A percentile compares a stretch with the other conserved stretches of the same genome.
phyloP scores from a whole-genome alignment of 1,140 invertebrate genomes.

The Trachelipus rathkii region DNA sequence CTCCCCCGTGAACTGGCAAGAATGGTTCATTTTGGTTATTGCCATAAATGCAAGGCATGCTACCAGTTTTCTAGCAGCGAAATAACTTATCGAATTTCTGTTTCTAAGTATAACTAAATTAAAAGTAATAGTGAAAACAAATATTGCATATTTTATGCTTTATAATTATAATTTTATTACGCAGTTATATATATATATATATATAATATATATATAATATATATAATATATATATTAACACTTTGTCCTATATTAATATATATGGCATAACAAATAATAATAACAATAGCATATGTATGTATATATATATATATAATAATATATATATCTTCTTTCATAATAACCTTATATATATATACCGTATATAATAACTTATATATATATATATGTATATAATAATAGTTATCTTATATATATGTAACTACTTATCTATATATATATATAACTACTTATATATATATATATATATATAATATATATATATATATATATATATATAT shows the following conservation, averaged over 20 bases:
- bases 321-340: too few relatives aligned
- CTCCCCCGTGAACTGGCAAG: conserved; percentile 6
- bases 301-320: background rate
- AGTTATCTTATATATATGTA: too few relatives aligned
- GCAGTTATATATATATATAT: conserved; percentile 32
- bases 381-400: background rate
- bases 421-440: background rate
- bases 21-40: conserved; percentile 2
- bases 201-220: conserved; percentile 34
- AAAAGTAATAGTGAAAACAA: background rate
- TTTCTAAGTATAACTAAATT: background rate
- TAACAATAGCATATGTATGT: too few relatives aligned
- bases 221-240: conserved; percentile 5
- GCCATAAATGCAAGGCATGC: background rate
- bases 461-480: conserved; percentile 30
- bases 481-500: conserved; percentile 29
- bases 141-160: background rate
- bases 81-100: background rate
- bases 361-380: conserved; percentile 15
- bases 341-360: too few relatives aligned
- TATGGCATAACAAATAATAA: too few relatives aligned
- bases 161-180: background rate
- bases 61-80: background rate
- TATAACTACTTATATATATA: conserved; percentile 10
- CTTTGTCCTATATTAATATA: too few relatives aligned